phyloP scores from a whole-genome alignment of 2,113 vertebrate genomes.

The Pseudorasbora parva region DNA sequence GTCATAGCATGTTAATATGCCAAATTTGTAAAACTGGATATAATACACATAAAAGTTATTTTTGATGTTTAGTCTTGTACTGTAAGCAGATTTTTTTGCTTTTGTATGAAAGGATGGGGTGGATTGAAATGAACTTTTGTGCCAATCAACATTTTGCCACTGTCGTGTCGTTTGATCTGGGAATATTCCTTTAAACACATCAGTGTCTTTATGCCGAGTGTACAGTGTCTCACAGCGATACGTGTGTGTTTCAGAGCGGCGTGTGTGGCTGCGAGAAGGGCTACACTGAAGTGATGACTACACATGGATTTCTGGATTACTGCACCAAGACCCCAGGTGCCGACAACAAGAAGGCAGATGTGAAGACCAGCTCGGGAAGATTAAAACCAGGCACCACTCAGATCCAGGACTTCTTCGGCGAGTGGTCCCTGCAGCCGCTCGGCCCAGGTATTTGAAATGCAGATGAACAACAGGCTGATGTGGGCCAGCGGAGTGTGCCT shows the following conservation, averaged over 20 bases:
- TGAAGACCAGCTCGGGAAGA: slow-evolving; percentile 90
- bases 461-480: slow-evolving; percentile 38
- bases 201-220: not conserved
- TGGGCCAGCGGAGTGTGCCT: slow-evolving; percentile 1
- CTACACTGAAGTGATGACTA: slow-evolving; percentile 95
- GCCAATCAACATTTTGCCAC: not conserved
- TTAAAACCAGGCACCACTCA: slow-evolving; percentile 89
- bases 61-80: not conserved
- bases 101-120: not conserved
- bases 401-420: slow-evolving; percentile 89
- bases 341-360: slow-evolving; percentile 95
- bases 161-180: not conserved
- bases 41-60: not conserved
- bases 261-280: slow-evolving; percentile 94
- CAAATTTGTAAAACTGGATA: not conserved
- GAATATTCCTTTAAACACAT: not conserved
- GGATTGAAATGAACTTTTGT: not conserved
- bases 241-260: slow-evolving; percentile 79
- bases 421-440: slow-evolving; percentile 93
- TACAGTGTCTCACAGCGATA: not conserved
- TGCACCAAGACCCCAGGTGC: slow-evolving; percentile 93
- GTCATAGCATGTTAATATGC: not conserved
- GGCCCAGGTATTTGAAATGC: slow-evolving; percentile 84
- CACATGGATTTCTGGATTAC: slow-evolving; percentile 95
- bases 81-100: not conserved